A percentile compares a stretch with the other conserved stretches of the same genome.
phyloP scores from a whole-genome alignment of 2,888 invertebrate genomes.

The Tanypteryx hageni region DNA sequence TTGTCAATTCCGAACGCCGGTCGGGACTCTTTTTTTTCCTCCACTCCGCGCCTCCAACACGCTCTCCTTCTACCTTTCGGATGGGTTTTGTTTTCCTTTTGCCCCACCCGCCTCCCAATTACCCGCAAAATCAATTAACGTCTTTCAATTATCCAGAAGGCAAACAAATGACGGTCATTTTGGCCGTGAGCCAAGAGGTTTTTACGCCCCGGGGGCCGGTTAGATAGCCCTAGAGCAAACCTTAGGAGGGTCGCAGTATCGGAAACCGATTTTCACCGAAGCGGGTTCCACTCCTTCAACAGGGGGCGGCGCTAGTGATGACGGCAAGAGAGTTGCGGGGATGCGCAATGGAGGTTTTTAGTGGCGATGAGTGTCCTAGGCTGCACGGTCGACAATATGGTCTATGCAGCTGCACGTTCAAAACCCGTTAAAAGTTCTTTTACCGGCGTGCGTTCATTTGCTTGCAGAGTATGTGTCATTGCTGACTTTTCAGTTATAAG shows the following conservation, averaged over 20 bases:
- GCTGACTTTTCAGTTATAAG: background rate
- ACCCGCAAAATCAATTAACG: constrained; percentile 56
- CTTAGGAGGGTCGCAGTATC: constrained; percentile 40
- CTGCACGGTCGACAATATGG: background rate
- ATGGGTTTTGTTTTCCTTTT: background rate
- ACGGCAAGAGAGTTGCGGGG: background rate
- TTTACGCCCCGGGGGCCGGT: constrained; percentile 24
- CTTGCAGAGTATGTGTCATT: background rate
- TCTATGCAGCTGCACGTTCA: background rate
- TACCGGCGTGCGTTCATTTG: background rate
- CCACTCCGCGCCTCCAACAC: background rate
- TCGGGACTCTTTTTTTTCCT: background rate
- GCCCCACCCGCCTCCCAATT: constrained; percentile 31
- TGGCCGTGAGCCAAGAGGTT: constrained; percentile 34
- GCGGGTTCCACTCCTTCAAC: constrained; percentile 28
- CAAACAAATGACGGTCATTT: constrained; percentile 56
- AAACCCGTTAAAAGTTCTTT: background rate
- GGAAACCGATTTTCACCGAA: constrained; percentile 47
- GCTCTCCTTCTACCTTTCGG: background rate
- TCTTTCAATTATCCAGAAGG: constrained; percentile 58
- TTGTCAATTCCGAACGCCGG: constrained; percentile 27
- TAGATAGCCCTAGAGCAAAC: constrained; percentile 25
- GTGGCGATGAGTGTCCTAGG: background rate
- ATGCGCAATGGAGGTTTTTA: background rate
- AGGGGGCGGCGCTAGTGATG: background rate